Evolutionary conservation across 2,888 invertebrate genomes (phyloP), one percentile per base, ranked within the genome.

Genomic region (Thymelicus acteon): DNA sequence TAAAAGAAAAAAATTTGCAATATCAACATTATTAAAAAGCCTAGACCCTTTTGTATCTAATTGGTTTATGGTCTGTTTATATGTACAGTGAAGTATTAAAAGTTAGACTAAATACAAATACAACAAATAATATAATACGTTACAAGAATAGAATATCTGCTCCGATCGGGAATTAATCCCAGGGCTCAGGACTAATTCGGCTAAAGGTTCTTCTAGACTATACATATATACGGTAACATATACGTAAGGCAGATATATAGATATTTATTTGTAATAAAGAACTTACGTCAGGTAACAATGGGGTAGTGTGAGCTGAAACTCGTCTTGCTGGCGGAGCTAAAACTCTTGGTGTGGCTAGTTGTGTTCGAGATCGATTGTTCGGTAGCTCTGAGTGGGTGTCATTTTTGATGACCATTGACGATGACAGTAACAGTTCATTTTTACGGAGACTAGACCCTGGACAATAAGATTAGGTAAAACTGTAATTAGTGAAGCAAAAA

Each of bases 321-420:
- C 91, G 80, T 52, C 92, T 82, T 0, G 86, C 85, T 0, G 90
- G 85, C 31, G 84, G 86, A 0, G 90, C 81, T 1, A 92, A 66
- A 0, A 90, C 92, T 58, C 89, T 81, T 0, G 91, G 85, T 2
- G 90, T 84, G 0, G 90, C 89, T 5, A 89, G 76, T 67, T 88
- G 89, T 0, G 82, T 78, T 5, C 88, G 82, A 4, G 86, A 71
- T 13, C 92, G 77, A 72, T 96, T 96, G 85, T 96, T 96, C 7
- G 95, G 95, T 52, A 95, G 88, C 79, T 96, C 96, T 40, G 96
- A 95, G 82, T 97, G 97, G 0, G 97, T 97, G 81, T 97, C 96
- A 83, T 97, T 97, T 83, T 96, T 96, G 78, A 97, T 97, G 74
- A 96, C 94, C 82, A 94, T 95, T 7, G 95, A 95, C 6, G 95